Evolutionary conservation across 37 sponge, comb jelly and placozoan species (phyloP), one percentile per base, ranked within the genome.

Genomic region (Hormiphora californensis): DNA sequence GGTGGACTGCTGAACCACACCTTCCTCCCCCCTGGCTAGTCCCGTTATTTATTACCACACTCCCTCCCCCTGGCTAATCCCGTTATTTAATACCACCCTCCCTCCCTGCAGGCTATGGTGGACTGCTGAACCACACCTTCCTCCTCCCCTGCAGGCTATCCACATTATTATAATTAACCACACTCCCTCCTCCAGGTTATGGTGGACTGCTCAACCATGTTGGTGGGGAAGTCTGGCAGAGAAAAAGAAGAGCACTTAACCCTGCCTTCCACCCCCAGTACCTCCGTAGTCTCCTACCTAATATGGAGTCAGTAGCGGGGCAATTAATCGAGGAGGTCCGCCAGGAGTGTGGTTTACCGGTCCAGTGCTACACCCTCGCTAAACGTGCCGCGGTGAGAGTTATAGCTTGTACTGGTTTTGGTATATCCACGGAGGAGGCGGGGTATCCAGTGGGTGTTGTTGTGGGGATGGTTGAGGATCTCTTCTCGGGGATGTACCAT

Each of bases 181-280:
- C n/a, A n/a, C n/a, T n/a, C n/a, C n/a, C n/a, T n/a, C n/a, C n/a
- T n/a, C n/a, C n/a, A n/a, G n/a, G 67, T 4, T 65, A 65, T 65
- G 67, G 67, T 33, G 67, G 67, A 28, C 67, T 65, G 3, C 67
- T 65, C 19, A 65, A 32, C 36, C 21, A 65, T 32, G 37, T 65
- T 1, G 67, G 67, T 7, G 67, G 67, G 8, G 67, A 65, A 8
- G 67, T 65, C 9, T 65, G 67, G 67, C 21, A 31, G 5, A 65
- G 37, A 19, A 65, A 65, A 19, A 21, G 67, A 19, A 35, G 15
- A 7, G 67, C 67, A 31, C 37, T 65, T 8, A 39, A 65, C 67
- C 67, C 67, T 33, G 67, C 67, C 21, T 65, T 65, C 28, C 67
- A 65, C 17, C 31, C 31, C 19, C 31, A 27, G 7, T 65, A 65